These are phyloP conservation scores for Anodontia alba DNA, from an alignment of 2,888 invertebrate genomes.

Conservation along the genomic window DNA sequence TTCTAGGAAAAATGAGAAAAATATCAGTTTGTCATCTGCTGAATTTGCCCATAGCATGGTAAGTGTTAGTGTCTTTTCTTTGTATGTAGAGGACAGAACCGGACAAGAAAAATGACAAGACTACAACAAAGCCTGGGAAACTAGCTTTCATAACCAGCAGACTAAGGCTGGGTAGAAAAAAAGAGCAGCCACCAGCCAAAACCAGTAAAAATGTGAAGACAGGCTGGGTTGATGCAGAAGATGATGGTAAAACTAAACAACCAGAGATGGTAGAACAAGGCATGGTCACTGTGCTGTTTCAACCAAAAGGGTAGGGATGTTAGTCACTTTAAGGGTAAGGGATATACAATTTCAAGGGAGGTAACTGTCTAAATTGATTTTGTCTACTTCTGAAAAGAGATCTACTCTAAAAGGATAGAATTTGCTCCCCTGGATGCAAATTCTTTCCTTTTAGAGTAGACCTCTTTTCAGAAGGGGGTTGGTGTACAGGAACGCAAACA, in stretches of 20 bases:
- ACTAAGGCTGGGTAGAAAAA: not conserved
- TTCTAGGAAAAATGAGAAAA: too few relatives aligned
- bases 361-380: too few relatives aligned
- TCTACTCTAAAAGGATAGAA: too few relatives aligned
- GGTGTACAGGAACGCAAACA: too few relatives aligned
- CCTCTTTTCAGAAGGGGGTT: too few relatives aligned
- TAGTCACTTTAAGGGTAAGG: not conserved
- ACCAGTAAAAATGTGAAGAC: not conserved
- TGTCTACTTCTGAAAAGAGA: too few relatives aligned
- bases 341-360: too few relatives aligned
- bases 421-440: too few relatives aligned
- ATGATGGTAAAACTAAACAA: not conserved
- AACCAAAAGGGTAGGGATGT: slow-evolving; percentile 44
- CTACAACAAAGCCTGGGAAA: not conserved
- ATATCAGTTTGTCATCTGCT: too few relatives aligned
- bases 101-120: not conserved
- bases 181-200: slow-evolving; percentile 5
- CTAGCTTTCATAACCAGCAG: not conserved
- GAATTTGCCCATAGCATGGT: too few relatives aligned
- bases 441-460: too few relatives aligned
- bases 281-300: slow-evolving; percentile 44
- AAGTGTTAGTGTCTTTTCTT: too few relatives aligned
- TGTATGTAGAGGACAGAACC: not conserved
- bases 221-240: slow-evolving; percentile 32
- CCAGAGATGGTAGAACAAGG: slow-evolving; percentile 33